These are phyloP conservation scores for Bovichtus diacanthus DNA, from an alignment of 2,797 vertebrate species.

Conservation along the genomic window DNA sequence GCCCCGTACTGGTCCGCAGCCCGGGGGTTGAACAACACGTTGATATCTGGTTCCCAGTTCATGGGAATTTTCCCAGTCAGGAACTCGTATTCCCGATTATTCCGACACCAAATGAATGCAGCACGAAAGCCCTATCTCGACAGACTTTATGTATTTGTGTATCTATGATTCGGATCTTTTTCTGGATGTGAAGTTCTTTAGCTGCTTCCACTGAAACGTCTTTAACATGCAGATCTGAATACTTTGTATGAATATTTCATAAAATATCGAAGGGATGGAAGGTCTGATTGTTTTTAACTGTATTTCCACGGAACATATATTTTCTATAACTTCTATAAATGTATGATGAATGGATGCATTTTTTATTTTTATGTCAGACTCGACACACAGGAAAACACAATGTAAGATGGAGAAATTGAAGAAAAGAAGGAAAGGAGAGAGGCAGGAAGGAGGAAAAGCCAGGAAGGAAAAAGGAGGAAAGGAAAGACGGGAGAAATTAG, in stretches of 20 bases:
- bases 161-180: too few species aligned
- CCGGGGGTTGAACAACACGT: too few species aligned
- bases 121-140: too few species aligned
- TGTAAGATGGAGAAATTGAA: background rate
- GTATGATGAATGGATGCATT: background rate
- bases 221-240: background rate
- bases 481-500: too few species aligned
- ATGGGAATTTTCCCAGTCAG: too few species aligned
- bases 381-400: background rate
- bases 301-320: background rate
- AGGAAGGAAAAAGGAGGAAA: too few species aligned
- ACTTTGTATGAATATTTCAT: background rate
- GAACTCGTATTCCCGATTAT: too few species aligned
- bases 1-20: too few species aligned
- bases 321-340: background rate
- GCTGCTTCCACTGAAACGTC: background rate
- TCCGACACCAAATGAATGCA: too few species aligned
- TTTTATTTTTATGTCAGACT: slow-evolving; percentile 15
- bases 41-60: too few species aligned
- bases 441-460: too few species aligned
- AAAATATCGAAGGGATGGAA: background rate
- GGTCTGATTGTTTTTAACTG: background rate
- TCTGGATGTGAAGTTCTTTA: background rate
- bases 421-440: background rate
- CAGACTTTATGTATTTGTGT: too few species aligned